Percentiles rank a stretch among this genome's conserved stretches.
Evolutionary conservation across 2,113 vertebrate genomes (phyloP).

Genomic region (Boulengeromyrus knoepffleri): DNA sequence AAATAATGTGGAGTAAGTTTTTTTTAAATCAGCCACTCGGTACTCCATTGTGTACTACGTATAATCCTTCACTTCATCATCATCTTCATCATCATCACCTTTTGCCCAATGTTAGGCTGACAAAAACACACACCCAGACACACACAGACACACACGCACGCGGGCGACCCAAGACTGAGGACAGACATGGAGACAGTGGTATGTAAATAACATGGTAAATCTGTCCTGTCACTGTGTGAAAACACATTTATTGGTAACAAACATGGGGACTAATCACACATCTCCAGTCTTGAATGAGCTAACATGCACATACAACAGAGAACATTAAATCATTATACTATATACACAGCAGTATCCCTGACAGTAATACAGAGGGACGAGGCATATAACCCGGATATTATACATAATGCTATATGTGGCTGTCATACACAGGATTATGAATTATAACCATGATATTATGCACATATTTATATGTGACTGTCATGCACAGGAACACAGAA

Average conservation of each 20-base stretch:
- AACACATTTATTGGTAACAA: constrained; percentile 4
- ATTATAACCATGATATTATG: neutral
- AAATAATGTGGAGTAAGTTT: neutral
- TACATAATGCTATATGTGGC: neutral
- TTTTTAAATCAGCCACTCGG: too few relatives aligned
- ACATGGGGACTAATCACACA: neutral
- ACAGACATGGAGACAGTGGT: neutral
- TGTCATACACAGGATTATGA: neutral
- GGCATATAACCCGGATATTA: neutral
- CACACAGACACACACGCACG: too few relatives aligned
- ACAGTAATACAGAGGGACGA: neutral
- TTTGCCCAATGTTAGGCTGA: neutral
- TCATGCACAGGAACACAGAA: neutral
- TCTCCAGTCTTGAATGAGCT: neutral
- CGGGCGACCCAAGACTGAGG: neutral
- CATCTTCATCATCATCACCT: neutral
- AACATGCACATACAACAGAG: constrained; percentile 1
- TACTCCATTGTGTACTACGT: neutral
- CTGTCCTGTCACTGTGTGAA: neutral
- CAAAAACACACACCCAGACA: neutral
- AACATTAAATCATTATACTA: neutral
- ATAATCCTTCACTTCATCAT: neutral
- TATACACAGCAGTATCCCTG: neutral
- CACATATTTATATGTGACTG: neutral
- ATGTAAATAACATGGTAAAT: neutral